phyloP scores from a whole-genome alignment of 2,113 vertebrate species.

The Alosa alosa region DNA sequence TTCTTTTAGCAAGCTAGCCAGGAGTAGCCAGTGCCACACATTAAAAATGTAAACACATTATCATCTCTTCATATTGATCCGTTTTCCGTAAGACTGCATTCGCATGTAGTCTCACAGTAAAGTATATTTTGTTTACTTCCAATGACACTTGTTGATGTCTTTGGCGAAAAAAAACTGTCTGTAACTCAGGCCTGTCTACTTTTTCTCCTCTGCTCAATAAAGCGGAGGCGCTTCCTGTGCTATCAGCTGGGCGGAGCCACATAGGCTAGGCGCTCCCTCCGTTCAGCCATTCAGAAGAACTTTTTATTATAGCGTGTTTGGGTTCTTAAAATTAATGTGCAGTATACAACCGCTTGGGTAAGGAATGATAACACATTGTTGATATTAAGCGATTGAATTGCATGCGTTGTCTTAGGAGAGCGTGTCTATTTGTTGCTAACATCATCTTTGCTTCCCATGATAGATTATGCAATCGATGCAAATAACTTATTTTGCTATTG shows the following conservation, averaged over 20 bases:
- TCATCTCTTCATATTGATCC: conserved; percentile 31
- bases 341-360: background rate
- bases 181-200: conserved; percentile 46
- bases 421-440: background rate
- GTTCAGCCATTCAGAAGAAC: background rate
- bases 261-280: background rate
- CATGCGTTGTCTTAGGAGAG: background rate
- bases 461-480: background rate
- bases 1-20: conserved; percentile 47
- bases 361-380: background rate
- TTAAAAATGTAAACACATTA: conserved; percentile 26
- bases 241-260: conserved; percentile 58
- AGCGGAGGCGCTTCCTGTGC: conserved; percentile 66
- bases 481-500: background rate
- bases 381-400: background rate
- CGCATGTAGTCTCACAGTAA: background rate
- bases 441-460: background rate
- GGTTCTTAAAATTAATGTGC: background rate
- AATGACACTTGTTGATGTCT: conserved; percentile 20
- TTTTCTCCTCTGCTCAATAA: conserved; percentile 52
- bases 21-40: conserved; percentile 42
- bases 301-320: background rate
- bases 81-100: conserved; percentile 18
- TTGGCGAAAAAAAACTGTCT: conserved; percentile 27
- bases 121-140: background rate